These are phyloP conservation scores for Lophotriccus pileatus DNA, from an alignment of 2,797 vertebrate genomes.

Conservation along the genomic window DNA sequence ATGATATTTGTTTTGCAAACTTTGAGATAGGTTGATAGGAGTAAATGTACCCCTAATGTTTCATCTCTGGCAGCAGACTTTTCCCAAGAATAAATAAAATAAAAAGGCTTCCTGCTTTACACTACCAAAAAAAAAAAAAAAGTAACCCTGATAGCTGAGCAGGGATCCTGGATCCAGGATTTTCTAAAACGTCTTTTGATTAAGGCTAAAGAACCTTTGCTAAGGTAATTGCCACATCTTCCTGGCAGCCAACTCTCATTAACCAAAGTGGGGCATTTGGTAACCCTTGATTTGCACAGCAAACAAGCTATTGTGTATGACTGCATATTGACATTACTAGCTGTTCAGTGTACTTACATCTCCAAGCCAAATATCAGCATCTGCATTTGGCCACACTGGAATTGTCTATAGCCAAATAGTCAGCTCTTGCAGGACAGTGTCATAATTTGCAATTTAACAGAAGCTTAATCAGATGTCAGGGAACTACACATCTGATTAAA, in stretches of 20 bases:
- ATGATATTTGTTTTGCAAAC: not conserved
- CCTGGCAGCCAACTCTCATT: not conserved
- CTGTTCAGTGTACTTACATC: not conserved
- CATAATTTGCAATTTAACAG: not conserved
- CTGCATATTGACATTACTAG: not conserved
- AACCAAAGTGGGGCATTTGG: not conserved
- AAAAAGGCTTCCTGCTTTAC: not conserved
- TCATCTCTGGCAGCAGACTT: not conserved
- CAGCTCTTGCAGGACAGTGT: not conserved
- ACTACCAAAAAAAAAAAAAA: not conserved
- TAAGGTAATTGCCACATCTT: not conserved
- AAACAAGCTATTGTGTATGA: not conserved
- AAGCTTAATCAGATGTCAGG: not conserved
- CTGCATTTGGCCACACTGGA: not conserved
- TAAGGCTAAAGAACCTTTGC: not conserved
- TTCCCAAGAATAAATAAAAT: not conserved
- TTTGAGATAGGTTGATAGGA: not conserved
- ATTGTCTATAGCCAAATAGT: not conserved
- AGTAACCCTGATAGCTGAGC: not conserved
- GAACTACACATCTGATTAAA: not conserved
- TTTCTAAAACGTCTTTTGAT: not conserved
- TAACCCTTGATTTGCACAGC: not conserved
- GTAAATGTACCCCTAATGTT: not conserved
- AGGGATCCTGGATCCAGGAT: not conserved
- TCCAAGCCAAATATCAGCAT: conserved; percentile 1